A percentile compares a stretch with the other conserved stretches of the same genome.
phyloP scores from a whole-genome alignment of 2,797 vertebrate genomes.

The Perdix hodgsoniae region DNA sequence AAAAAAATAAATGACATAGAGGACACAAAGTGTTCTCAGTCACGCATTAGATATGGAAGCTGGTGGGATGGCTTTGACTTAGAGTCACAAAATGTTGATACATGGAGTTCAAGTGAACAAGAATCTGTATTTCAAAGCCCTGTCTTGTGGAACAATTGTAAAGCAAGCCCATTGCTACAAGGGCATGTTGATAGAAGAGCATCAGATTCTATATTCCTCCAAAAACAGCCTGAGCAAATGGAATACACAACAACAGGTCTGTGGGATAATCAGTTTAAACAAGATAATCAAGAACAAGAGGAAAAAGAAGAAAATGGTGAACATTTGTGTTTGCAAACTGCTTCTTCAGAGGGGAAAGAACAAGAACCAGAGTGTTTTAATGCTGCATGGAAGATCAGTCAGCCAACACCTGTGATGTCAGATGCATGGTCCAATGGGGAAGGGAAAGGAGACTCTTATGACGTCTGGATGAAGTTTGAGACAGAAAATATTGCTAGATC shows the following conservation, averaged over 20 bases:
- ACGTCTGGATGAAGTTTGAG: slow-evolving; percentile 73
- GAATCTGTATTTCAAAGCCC: slow-evolving; percentile 83
- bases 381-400: slow-evolving; percentile 72
- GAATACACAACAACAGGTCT: slow-evolving; percentile 56
- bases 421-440: slow-evolving; percentile 68
- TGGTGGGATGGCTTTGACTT: slow-evolving; percentile 90
- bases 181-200: slow-evolving; percentile 71
- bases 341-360: slow-evolving; percentile 56
- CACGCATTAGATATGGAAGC: slow-evolving; percentile 80
- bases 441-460: slow-evolving; percentile 15
- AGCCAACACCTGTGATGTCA: slow-evolving; percentile 17
- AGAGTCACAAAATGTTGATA: slow-evolving; percentile 79
- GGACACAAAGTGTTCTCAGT: slow-evolving; percentile 79
- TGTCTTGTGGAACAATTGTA: slow-evolving; percentile 78
- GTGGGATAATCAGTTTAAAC: slow-evolving; percentile 69
- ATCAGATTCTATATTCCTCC: slow-evolving; percentile 76
- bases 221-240: slow-evolving; percentile 64
- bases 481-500: slow-evolving; percentile 52
- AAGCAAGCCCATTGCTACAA: slow-evolving; percentile 44
- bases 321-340: not conserved
- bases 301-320: slow-evolving; percentile 32
- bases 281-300: slow-evolving; percentile 11
- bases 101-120: slow-evolving; percentile 82
- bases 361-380: slow-evolving; percentile 69
- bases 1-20: slow-evolving; percentile 85